Percentiles rank a stretch among this genome's conserved stretches.
These are phyloP conservation scores for Artemia franciscana DNA, from an alignment of 1,140 invertebrate species.

Conservation along the genomic window DNA sequence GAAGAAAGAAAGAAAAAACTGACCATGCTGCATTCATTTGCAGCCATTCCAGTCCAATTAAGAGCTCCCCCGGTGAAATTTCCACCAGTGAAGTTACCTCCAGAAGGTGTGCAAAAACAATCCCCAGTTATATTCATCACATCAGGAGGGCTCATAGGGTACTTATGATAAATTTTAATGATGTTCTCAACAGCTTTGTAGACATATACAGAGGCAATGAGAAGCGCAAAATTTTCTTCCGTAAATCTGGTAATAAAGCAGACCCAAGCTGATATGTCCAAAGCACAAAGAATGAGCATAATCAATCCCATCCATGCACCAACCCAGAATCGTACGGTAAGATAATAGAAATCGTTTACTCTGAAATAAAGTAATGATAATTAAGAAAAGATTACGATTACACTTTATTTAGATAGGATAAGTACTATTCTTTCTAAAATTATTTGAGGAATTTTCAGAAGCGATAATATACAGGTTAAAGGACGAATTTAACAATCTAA, in stretches of 20 bases:
- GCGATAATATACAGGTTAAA: too few relatives aligned
- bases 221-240: slow-evolving; percentile 93
- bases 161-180: slow-evolving; percentile 51
- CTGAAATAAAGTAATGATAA: slow-evolving; percentile 26
- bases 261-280: slow-evolving; percentile 91
- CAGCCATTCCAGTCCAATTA: slow-evolving; percentile 6
- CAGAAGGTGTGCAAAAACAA: slow-evolving; percentile 34
- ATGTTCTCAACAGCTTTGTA: slow-evolving; percentile 83
- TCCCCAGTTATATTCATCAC: slow-evolving; percentile 29
- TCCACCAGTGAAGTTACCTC: slow-evolving; percentile 26
- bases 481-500: too few relatives aligned
- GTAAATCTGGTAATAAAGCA: slow-evolving; percentile 98
- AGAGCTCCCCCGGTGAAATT: neutral
- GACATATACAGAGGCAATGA: slow-evolving; percentile 98
- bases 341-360: slow-evolving; percentile 53
- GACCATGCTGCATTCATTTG: slow-evolving; percentile 11
- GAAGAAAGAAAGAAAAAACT: slow-evolving; percentile 5
- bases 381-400: neutral
- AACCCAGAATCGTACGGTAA: slow-evolving; percentile 85
- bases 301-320: slow-evolving; percentile 78
- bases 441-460: too few relatives aligned
- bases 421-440: neutral
- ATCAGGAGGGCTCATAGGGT: slow-evolving; percentile 39
- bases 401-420: neutral
- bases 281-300: slow-evolving; percentile 64